Conservation (phyloP, 37 sponge, comb jelly and placozoan genomes). For the Halichondria panicea region DNA sequence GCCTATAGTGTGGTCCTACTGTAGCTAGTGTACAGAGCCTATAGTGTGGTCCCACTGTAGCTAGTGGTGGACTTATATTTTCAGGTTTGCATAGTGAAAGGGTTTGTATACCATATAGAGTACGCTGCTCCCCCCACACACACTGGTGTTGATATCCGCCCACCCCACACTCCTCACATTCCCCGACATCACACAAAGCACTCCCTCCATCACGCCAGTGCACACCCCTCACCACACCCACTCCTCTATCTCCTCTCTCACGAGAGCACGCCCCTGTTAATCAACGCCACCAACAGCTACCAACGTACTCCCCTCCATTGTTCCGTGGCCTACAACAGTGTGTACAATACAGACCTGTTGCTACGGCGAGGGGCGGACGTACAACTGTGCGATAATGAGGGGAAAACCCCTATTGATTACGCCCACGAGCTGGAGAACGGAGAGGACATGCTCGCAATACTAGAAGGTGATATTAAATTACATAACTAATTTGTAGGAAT, state of each 20-base stretch:
- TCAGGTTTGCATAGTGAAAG: too few species aligned
- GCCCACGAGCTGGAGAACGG: conserved; percentile 19
- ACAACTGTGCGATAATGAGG: conserved; percentile 32
- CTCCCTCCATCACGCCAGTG: conserved; percentile 57
- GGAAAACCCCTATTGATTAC: conserved; percentile 37
- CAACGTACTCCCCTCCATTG: conserved; percentile 45
- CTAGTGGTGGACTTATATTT: too few species aligned
- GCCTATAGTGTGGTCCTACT: too few species aligned
- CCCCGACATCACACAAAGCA: conserved; percentile 18
- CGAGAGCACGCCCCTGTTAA: not conserved
- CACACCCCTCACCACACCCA: not conserved
- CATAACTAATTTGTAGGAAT: too few species aligned
- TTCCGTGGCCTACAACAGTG: conserved; percentile 24
- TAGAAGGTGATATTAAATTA: too few species aligned
- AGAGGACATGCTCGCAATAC: conserved; percentile 10
- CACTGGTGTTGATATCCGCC: conserved; percentile 18
- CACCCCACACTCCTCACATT: conserved; percentile 12
- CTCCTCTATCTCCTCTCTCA: conserved; percentile 15
- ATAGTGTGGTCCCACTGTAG: too few species aligned
- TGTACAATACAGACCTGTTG: not conserved
- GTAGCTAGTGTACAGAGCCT: too few species aligned
- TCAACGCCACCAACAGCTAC: not conserved
- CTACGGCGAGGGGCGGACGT: conserved; percentile 6
- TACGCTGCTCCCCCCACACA: not conserved
- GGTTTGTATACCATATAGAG: not conserved